Evolutionary conservation across 2,113 vertebrate species (phyloP).

Genomic region (Zingel zingel): DNA sequence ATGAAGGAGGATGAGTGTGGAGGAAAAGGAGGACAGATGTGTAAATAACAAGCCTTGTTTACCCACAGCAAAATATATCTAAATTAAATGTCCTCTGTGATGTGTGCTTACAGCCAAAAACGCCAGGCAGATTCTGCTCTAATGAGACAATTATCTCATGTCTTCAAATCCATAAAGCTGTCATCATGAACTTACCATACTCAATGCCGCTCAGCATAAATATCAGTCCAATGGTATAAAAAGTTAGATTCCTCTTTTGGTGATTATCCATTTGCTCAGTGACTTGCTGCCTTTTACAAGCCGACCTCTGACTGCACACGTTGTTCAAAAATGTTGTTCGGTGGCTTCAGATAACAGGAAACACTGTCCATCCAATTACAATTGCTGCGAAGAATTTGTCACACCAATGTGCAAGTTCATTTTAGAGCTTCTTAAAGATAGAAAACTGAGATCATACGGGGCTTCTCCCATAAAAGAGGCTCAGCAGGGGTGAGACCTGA

Average conservation of each 20-base stretch:
- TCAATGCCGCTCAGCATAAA: slow-evolving; percentile 88
- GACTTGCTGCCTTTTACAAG: slow-evolving; percentile 35
- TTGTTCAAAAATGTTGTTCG: slow-evolving; percentile 39
- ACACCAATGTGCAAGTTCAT: slow-evolving; percentile 17
- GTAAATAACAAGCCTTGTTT: slow-evolving; percentile 17
- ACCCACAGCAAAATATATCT: slow-evolving; percentile 21
- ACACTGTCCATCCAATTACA: slow-evolving; percentile 75
- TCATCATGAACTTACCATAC: slow-evolving; percentile 83
- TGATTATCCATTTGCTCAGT: slow-evolving; percentile 77
- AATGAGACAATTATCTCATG: slow-evolving; percentile 36
- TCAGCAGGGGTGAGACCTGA: not conserved
- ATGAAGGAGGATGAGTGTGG: not conserved
- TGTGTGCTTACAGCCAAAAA: slow-evolving; percentile 28
- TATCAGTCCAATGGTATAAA: slow-evolving; percentile 85
- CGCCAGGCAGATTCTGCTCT: slow-evolving; percentile 28
- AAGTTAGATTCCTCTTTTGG: slow-evolving; percentile 82
- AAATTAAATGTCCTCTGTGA: slow-evolving; percentile 26
- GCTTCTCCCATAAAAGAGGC: not conserved
- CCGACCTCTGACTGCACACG: slow-evolving; percentile 31
- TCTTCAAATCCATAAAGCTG: slow-evolving; percentile 25
- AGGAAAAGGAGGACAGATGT: not conserved
- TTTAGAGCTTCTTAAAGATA: slow-evolving; percentile 17
- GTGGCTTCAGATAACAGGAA: slow-evolving; percentile 65
- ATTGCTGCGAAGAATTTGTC: slow-evolving; percentile 54
- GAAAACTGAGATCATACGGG: slow-evolving; percentile 1